Base-by-base conservation (phyloP, 2,797 vertebrate genomes). In the Enoplosus armatus region DNA sequence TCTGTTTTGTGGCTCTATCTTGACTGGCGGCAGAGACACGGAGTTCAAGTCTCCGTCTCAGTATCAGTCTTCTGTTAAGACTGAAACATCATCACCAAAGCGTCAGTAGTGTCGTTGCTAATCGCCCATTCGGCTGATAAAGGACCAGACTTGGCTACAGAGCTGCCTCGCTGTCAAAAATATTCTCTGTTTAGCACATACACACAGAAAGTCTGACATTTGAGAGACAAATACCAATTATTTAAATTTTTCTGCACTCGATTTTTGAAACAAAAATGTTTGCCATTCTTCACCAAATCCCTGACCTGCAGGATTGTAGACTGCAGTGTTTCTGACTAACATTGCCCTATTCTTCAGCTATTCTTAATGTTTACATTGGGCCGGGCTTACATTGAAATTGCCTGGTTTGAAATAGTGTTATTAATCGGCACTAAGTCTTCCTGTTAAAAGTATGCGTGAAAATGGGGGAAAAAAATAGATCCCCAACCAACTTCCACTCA, bases 91-190 rank as follows among this genome's bases (percentile, higher is more conserved):
- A 33, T 33, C 31, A 33, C 31, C 31, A 33, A 37, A 41, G 59
- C 62, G 63, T 55, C 73, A 65, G 48, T 15, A 33, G 20, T 55
- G 41, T 15, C 74, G 43, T 63, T 67, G 72, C 61, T 72, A 74
- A 84, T 67, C 41, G 5, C 48, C 26, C 45, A 47, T 66, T 60
- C 80, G 55, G 29, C 75, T 56, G 77, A 82, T 85, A 77, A 67
- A 70, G 74, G 71, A 6, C 22, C 3, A 26, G 33, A 60, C 37
- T 71, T 84, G 51, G 72, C 71, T 72, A 16, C 26, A 51, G 51
- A 55, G 20, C 41, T 5, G 66, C 43, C 3, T 53, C 1, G 3
- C 24, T 41, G 51, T 67, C 50, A 29, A 47, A 80, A 70, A 61
- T 9, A 62, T 35, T 5, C n/a, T 18, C 9, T 33, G 10, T 45